Conservation (phyloP, 2,113 vertebrate genomes). For the Centropus unirufus region DNA sequence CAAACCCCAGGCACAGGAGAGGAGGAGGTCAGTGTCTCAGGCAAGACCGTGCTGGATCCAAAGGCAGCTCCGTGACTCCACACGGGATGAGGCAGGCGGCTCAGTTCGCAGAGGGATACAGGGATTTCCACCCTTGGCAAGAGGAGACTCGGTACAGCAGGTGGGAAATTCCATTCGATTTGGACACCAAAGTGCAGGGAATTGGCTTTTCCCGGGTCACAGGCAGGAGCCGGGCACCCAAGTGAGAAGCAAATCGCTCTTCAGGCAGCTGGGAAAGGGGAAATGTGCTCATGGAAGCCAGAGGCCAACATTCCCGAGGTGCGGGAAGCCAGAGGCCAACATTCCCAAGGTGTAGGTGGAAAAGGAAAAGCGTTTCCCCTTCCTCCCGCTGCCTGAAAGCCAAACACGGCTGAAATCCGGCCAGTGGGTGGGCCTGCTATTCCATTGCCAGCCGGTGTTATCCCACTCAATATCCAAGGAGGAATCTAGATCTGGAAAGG, state of each 20-base stretch:
- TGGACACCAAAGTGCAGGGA: not conserved
- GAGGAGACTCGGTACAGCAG: not conserved
- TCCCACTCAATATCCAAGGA: not conserved
- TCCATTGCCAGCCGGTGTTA: not conserved
- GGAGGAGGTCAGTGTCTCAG: not conserved
- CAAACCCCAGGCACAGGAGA: not conserved
- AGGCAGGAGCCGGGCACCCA: not conserved
- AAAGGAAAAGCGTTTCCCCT: not conserved
- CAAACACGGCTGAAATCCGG: not conserved
- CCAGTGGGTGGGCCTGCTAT: not conserved
- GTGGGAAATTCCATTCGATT: not conserved
- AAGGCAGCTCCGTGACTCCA: not conserved
- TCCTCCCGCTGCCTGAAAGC: not conserved
- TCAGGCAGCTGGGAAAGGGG: not conserved
- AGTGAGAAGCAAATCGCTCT: not conserved
- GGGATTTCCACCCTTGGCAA: no score
- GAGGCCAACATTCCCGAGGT: no score
- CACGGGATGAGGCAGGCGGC: not conserved
- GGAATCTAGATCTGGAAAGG: conserved; percentile 59
- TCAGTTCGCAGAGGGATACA: not conserved
- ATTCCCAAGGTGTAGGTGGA: conserved; percentile 73
- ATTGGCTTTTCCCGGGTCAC: not conserved
- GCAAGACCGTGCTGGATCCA: not conserved
- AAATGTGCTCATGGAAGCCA: not conserved
- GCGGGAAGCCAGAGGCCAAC: not conserved